Conservation (phyloP, 23 tunicate species). For the Phallusia fumigata region DNA sequence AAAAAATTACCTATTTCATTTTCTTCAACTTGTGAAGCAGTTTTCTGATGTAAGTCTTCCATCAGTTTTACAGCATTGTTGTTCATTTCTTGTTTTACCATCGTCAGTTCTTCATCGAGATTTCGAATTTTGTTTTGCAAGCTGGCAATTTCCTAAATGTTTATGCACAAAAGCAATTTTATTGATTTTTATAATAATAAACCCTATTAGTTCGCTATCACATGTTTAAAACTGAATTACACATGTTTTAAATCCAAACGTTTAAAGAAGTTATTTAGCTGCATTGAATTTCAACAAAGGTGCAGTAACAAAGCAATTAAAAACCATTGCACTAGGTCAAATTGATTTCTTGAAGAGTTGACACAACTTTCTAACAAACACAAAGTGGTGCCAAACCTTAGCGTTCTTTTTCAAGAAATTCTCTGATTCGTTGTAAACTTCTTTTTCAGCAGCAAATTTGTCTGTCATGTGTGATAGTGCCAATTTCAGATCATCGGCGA, state of each 20-base stretch:
- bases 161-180: no score
- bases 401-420: neutral
- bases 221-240: no score
- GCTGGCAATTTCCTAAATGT: constrained; percentile 27
- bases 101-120: constrained; percentile 43
- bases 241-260: no score
- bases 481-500: neutral
- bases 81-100: constrained; percentile 59
- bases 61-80: constrained; percentile 31
- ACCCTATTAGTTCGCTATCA: no score
- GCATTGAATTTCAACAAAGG: no score
- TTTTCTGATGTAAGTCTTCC: constrained; percentile 23
- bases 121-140: constrained; percentile 4
- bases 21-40: neutral
- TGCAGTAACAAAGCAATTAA: no score
- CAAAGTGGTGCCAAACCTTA: no score
- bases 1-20: neutral
- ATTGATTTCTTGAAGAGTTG: no score
- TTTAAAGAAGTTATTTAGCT: no score
- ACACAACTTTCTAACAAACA: no score
- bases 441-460: neutral
- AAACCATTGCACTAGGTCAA: no score
- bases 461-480: neutral
- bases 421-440: neutral
- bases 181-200: no score